Evolutionary conservation across 2,113 vertebrate genomes (phyloP), one percentile per base, ranked within the genome.

Genomic region (Hucho hucho): DNA sequence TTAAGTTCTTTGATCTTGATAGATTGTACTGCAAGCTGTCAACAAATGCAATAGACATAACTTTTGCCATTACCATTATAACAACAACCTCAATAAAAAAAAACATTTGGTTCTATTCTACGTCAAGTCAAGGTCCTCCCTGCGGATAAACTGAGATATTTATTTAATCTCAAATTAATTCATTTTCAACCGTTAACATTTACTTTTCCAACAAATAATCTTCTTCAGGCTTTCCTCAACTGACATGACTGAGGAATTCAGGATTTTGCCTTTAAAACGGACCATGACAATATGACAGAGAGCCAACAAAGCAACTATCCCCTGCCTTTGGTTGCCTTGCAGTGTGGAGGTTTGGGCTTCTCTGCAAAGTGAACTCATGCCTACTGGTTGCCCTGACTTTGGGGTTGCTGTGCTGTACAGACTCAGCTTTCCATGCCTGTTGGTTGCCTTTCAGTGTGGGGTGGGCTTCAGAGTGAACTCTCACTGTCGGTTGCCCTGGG

Each of bases 401-500:
- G 16, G 49, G 13, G 16, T 18, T 53, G 86, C 64, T 86, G 87
- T 76, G 81, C 68, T 20, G 37, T 43, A 11, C 37, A 43, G 37
- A 11, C 9, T 53, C 13, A 53, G 16, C 16, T 16, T 53, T 53
- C 47, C 47, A 4, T 53, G 47, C 47, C 37, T 43, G 37, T 43
- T 64, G 67, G 20, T 46, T 69, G 65, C 32, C 65, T 29, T 47
- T 9, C 49, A 53, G 4, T 18, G 37, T 53, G 47, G 14, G 47
- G 12, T 49, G 49, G 49, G 16, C 49, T 53, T 53, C 16, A 14
- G 49, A 16, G 12, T 18, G 13, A 18, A 53, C 49, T 53, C 16
- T 53, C 49, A 14, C 49, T 67, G 69, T 63, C 80, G 32, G 80
- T 82, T 84, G 86, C 87, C 84, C 78, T 87, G 77, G 84, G 49